phyloP scores from a whole-genome alignment of 2,888 invertebrate genomes.

The Spilosoma lubricipeda region DNA sequence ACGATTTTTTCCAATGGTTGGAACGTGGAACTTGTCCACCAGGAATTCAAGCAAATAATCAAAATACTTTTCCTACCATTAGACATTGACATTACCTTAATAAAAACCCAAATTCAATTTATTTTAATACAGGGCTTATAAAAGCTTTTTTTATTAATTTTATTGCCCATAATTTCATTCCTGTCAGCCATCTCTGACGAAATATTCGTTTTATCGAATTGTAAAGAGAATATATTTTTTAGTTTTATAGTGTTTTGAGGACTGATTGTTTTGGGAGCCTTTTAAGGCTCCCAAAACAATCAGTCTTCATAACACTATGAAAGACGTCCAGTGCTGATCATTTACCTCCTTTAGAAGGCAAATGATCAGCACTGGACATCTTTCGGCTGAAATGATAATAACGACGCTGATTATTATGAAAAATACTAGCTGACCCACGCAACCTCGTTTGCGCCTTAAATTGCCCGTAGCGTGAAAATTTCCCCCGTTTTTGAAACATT shows the following conservation, averaged over 20 bases:
- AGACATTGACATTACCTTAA: not conserved
- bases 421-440: too few species aligned
- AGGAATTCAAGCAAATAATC: not conserved
- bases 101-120: not conserved
- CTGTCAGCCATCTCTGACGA: not conserved
- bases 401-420: too few species aligned
- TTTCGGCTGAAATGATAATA: too few species aligned
- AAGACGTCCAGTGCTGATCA: too few species aligned
- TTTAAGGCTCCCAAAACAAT: too few species aligned
- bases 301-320: too few species aligned
- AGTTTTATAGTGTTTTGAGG: not conserved
- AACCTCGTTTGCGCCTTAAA: too few species aligned
- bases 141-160: conserved; percentile 4
- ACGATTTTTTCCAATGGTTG: not conserved
- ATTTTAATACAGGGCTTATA: not conserved
- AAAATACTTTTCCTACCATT: not conserved
- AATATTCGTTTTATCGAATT: not conserved
- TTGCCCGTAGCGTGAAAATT: too few species aligned
- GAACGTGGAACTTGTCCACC: not conserved
- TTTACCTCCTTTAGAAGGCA: too few species aligned
- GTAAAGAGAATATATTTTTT: not conserved
- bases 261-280: too few species aligned
- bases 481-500: too few species aligned
- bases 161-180: not conserved
- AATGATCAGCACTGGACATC: too few species aligned